phyloP scores from a whole-genome alignment of 2,888 invertebrate species.

The Harmothoe impar region DNA sequence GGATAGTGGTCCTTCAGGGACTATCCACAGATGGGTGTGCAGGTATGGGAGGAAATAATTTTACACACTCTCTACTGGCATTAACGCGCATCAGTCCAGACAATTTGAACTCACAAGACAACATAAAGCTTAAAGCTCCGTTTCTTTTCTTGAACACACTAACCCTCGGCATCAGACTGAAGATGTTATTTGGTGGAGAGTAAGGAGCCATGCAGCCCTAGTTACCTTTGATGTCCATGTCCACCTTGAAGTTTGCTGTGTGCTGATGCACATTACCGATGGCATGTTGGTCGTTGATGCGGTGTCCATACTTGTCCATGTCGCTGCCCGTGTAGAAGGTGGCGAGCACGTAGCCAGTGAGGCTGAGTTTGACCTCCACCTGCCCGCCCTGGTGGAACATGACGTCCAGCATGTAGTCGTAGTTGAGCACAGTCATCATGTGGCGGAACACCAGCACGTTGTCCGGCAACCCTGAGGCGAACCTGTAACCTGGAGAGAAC shows the following conservation, averaged over 20 bases:
- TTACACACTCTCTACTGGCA: too few species aligned
- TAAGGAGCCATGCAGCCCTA: too few species aligned
- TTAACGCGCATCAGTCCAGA: too few species aligned
- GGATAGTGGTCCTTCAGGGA: too few species aligned
- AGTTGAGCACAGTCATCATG: slow-evolving; percentile 77
- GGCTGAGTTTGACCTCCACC: slow-evolving; percentile 75
- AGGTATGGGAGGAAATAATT: too few species aligned
- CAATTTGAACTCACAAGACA: too few species aligned
- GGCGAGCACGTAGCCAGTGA: slow-evolving; percentile 78
- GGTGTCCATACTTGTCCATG: slow-evolving; percentile 72
- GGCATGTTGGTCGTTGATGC: slow-evolving; percentile 71
- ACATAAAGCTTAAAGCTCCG: too few species aligned
- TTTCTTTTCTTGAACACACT: too few species aligned
- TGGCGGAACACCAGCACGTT: slow-evolving; percentile 76
- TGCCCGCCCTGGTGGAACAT: slow-evolving; percentile 79
- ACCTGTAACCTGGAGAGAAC: slow-evolving; percentile 5
- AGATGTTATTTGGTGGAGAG: too few species aligned
- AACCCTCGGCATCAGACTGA: too few species aligned
- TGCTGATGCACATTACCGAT: slow-evolving; percentile 78
- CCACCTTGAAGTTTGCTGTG: slow-evolving; percentile 72
- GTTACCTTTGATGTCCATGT: slow-evolving; percentile 75
- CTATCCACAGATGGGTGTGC: too few species aligned
- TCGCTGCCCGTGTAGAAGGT: slow-evolving; percentile 69
- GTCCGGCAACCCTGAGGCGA: slow-evolving; percentile 67
- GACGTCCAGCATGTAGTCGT: slow-evolving; percentile 80